Evolutionary conservation across 2,888 invertebrate species (phyloP), one percentile per base, ranked within the genome.

Genomic region (Ceramica pisi): DNA sequence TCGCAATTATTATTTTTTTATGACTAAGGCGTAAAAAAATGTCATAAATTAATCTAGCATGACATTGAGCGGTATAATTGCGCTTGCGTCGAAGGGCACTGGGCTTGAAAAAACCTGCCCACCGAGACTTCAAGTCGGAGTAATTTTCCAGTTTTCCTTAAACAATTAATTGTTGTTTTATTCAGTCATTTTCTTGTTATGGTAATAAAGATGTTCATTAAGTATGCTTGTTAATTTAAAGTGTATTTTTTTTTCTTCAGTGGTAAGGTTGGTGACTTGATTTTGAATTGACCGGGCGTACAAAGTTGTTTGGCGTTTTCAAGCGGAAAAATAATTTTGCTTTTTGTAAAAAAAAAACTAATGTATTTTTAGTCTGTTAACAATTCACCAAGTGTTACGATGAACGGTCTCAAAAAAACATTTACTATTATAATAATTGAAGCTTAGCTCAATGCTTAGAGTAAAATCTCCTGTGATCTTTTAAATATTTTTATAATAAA

Each of bases 131-230:
- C 69, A 21, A 67, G 26, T 1, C 12, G 19, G 44, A 57, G 78
- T 76, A 73, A 75, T 86, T 86, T 82, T 82, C 83, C 78, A 74
- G 75, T 85, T 80, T 82, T 86, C 85, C 82, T 86, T 59, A 71
- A 67, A 68, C 23, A 48, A 57, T 56, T 72, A 74, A 84, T 71
- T 62, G 61, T 65, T 19, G 67, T 60, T 78, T 81, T 62, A 80
- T 61, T 68, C 51, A 75, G 59, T 48, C 0, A 76, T 80, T 74
- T 68, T 72, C 73, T 77, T 55, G 62, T 70, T 77, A 77, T 75
- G 66, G 35, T 67, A 83, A 85, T 85, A 35, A 60, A 19, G 48
- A 67, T 65, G 57, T 48, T 73, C 65, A 75, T 75, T 73, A 56
- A 21, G 21, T 62, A 51, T 51, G 41, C 41, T 50, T 60, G 57